Evolutionary conservation across 2,113 vertebrate species (phyloP), one percentile per base, ranked within the genome.

Genomic region (Oophaga pumilio): DNA sequence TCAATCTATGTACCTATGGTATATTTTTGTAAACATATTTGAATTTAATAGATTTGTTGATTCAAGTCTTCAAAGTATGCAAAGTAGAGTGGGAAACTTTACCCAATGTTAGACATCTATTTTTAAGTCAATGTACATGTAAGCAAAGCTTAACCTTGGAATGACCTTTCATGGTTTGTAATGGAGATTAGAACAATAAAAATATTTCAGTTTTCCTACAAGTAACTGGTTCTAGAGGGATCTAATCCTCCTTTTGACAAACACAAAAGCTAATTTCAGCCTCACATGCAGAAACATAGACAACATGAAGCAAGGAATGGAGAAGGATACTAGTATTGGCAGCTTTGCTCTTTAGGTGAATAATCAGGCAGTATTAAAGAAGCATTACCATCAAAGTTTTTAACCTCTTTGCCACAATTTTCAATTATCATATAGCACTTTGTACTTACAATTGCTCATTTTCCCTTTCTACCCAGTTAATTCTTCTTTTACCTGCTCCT

Each of bases 31-130:
- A 50, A 5, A 33, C 15, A 10, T 57, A 22, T 60, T 9, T 53
- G 81, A 78, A 78, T 56, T 79, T 18, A 53, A 22, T 22, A 73
- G 69, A 76, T 66, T 59, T 49, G 57, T 59, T 26, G 50, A 60
- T n/a, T 73, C 52, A 60, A 11, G 15, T 52, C 43, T 71, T 28
- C 18, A 77, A 68, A 18, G 13, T 71, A 22, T 71, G 20, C 77
- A 2, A 43, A 69, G 43, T 52, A 59, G 26, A 81, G 78, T 60
- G 78, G 66, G 78, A 82, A 74, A 66, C 22, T 22, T 80, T 81
- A 60, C 81, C 85, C 77, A 87, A 87, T 87, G 81, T 81, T 87
- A 81, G 64, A 73, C 20, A 73, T 87, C 66, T 87, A 87, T 81
- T 68, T 87, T 56, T 74, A 81, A 62, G 78, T 87, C 68, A 62